Evolutionary conservation across 2,797 vertebrate species (phyloP), one percentile per base, ranked within the genome.

Genomic region (Muscicapa comitata): DNA sequence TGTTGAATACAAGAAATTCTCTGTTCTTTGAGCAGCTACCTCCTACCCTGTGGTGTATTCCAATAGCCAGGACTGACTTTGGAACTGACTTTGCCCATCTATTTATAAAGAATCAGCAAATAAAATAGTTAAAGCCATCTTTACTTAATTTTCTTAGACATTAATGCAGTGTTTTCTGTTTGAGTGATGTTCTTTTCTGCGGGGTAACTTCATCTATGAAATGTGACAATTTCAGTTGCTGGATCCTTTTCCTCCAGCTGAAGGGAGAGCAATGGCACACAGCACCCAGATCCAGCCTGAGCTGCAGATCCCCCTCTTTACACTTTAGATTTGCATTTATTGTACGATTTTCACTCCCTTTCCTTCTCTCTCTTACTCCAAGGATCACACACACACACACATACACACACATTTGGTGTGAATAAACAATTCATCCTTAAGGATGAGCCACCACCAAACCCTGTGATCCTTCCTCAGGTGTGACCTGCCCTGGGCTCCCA

Each of bases 161-260:
- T 92, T 78, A 85, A 85, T 31, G 58, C 40, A 37, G 61, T 21
- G 72, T 38, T 57, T 63, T 62, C 65, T n/a, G n/a, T 71, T 70
- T 75, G 75, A 83, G 79, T n/a, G 18, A 7, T 70, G 87, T 88
- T 72, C 66, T 58, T 58, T 82, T 20, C 95, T 77, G 63, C 28
- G 47, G 72, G 50, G 51, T 47, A 80, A 31, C 42, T 94, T 94
- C 54, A 38, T 58, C 35, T 42, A 50, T 71, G 63, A 29, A 87
- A 79, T 75, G 78, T 76, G 51, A 48, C 86, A 86, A 61, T 95
- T 94, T 48, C 63, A 61, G 50, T 42, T 88, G 84, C 91, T 91
- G 91, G 86, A 93, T 95, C 95, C 92, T 63, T 97, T 95, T 95
- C 93, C 84, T 63, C 96, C 96, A 95, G 75, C 95, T 91, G 97